A percentile compares a stretch with the other conserved stretches of the same genome.
Conservation (phyloP, 2,888 invertebrate genomes). For the Tenthredo distinguenda region DNA sequence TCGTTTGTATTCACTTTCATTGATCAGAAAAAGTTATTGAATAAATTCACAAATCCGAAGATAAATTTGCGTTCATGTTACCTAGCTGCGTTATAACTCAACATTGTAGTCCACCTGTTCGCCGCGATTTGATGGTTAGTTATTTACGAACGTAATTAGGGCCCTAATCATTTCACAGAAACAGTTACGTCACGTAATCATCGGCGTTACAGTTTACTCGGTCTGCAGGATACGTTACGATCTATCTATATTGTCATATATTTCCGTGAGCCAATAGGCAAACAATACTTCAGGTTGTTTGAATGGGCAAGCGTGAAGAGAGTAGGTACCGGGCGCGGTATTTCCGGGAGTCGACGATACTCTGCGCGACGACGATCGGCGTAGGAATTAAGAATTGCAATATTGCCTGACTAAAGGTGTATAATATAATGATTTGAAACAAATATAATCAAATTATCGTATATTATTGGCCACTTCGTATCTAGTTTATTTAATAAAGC, state of each 20-base stretch:
- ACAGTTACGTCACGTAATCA: conserved; percentile 22
- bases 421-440: not conserved
- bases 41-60: not conserved
- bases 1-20: not conserved
- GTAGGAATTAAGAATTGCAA: conserved; percentile 42
- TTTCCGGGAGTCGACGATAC: conserved; percentile 72
- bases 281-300: conserved; percentile 46
- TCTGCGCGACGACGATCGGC: conserved; percentile 63
- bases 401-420: not conserved
- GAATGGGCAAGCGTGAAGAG: conserved; percentile 38
- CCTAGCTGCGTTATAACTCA: not conserved
- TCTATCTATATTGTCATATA: conserved; percentile 27
- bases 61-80: not conserved
- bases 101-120: not conserved
- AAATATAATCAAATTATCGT: not conserved
- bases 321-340: conserved; percentile 71
- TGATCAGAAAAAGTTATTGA: not conserved
- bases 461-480: not conserved
- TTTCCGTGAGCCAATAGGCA: conserved; percentile 31
- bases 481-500: not conserved
- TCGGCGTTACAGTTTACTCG: conserved; percentile 33
- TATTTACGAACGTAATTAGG: not conserved
- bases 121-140: not conserved
- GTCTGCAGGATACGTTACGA: conserved; percentile 30
- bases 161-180: not conserved